Conservation (phyloP, 2,888 invertebrate species). For the Tortricodes alternella region DNA sequence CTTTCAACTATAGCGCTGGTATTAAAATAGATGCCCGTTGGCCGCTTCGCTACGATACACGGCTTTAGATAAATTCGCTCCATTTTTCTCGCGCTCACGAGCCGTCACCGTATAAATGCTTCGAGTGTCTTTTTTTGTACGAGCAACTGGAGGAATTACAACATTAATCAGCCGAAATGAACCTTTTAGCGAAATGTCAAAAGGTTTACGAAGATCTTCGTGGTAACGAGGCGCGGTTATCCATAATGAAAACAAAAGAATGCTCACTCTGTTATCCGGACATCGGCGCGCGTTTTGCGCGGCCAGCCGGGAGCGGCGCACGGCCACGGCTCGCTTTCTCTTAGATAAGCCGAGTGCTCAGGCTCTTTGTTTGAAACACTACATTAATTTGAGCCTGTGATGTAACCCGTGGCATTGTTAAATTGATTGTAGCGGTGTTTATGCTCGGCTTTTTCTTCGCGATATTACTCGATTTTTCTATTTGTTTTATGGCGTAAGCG, state of each 20-base stretch:
- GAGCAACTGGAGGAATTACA: conserved; percentile 68
- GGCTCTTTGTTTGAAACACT: conserved; percentile 65
- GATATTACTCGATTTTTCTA: conserved; percentile 15
- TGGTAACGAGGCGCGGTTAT: conserved; percentile 61
- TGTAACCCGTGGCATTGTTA: conserved; percentile 65
- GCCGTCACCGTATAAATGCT: conserved; percentile 67
- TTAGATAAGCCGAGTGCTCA: conserved; percentile 61
- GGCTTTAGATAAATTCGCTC: conserved; percentile 63
- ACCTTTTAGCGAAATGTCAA: conserved; percentile 78
- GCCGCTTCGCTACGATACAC: conserved; percentile 54
- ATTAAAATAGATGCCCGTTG: conserved; percentile 59
- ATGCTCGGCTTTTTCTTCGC: conserved; percentile 51
- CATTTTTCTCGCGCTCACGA: conserved; percentile 68
- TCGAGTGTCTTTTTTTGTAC: conserved; percentile 67
- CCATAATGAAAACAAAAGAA: conserved; percentile 72
- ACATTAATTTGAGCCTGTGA: conserved; percentile 70
- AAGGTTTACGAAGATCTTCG: conserved; percentile 69
- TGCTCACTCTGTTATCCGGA: conserved; percentile 52
- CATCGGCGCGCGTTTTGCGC: conserved; percentile 53
- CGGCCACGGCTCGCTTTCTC: conserved; percentile 62
- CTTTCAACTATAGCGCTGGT: conserved; percentile 38
- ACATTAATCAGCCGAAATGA: conserved; percentile 76
- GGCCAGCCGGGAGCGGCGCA: conserved; percentile 33
- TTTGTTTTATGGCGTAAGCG: conserved; percentile 3
- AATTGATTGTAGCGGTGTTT: conserved; percentile 64